phyloP scores from a whole-genome alignment of 2,797 vertebrate genomes.

The Urocyon cinereoargenteus region DNA sequence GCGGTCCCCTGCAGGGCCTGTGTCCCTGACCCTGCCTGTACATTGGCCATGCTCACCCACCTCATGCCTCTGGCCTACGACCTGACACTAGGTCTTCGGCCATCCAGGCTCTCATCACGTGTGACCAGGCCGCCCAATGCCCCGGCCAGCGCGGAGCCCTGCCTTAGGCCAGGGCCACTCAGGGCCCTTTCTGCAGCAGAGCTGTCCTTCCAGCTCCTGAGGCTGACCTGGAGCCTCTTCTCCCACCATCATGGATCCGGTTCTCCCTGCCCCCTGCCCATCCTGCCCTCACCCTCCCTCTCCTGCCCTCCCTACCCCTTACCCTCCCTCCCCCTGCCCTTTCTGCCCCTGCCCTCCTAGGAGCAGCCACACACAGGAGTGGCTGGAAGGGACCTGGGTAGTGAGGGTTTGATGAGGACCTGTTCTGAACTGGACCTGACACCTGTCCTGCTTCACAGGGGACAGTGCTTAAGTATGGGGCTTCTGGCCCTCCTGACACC shows the following conservation, averaged over 20 bases:
- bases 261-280: not conserved
- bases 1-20: not conserved
- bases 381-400: not conserved
- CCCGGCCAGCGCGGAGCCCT: fast-evolving
- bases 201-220: not conserved
- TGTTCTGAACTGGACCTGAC: not conserved
- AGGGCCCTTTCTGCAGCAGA: not conserved
- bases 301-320: not conserved
- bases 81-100: not conserved
- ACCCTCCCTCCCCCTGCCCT: no score
- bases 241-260: not conserved
- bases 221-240: not conserved
- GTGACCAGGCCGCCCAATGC: no score
- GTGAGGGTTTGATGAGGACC: fast-evolving
- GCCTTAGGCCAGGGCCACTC: not conserved
- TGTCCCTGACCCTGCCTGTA: not conserved
- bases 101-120: no score
- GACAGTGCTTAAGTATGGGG: not conserved
- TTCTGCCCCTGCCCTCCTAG: not conserved
- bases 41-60: no score
- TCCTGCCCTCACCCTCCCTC: not conserved
- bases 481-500: not conserved
- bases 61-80: not conserved
- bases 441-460: not conserved
- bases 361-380: no score